Conservation (phyloP, 2,113 vertebrate genomes). For the Laterallus jamaicensis region DNA sequence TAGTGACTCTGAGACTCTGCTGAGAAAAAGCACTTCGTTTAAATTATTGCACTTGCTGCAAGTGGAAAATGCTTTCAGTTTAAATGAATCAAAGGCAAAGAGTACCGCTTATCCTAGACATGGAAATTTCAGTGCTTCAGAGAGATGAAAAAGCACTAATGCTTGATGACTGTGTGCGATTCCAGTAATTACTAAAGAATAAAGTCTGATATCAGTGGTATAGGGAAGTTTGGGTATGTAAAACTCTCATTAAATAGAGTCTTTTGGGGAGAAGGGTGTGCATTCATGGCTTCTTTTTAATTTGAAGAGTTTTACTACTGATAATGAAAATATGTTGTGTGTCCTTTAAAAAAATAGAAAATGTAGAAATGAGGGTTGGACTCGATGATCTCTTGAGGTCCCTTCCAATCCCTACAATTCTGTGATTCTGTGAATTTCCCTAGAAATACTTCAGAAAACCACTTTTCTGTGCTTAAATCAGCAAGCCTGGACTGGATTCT, state of each 20-base stretch:
- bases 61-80: not conserved
- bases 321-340: not conserved
- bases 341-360: not conserved
- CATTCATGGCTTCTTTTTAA: not conserved
- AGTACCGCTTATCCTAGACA: conserved; percentile 8
- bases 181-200: conserved; percentile 68
- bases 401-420: too few relatives aligned
- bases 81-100: conserved; percentile 57
- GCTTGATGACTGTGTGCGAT: conserved; percentile 50
- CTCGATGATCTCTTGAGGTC: too few relatives aligned
- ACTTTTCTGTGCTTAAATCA: not conserved
- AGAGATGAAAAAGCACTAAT: conserved; percentile 30
- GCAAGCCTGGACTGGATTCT: not conserved
- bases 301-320: not conserved
- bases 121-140: conserved; percentile 10
- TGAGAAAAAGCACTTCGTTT: not conserved
- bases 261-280: not conserved
- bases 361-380: not conserved
- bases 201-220: conserved; percentile 35
- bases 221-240: not conserved
- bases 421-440: not conserved
- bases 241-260: not conserved
- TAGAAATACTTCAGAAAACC: not conserved
- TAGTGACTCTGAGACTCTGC: rapidly evolving
- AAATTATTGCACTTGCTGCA: not conserved